These are phyloP conservation scores for Nesidiocoris tenuis DNA, from an alignment of 2,888 invertebrate species.

Conservation along the genomic window DNA sequence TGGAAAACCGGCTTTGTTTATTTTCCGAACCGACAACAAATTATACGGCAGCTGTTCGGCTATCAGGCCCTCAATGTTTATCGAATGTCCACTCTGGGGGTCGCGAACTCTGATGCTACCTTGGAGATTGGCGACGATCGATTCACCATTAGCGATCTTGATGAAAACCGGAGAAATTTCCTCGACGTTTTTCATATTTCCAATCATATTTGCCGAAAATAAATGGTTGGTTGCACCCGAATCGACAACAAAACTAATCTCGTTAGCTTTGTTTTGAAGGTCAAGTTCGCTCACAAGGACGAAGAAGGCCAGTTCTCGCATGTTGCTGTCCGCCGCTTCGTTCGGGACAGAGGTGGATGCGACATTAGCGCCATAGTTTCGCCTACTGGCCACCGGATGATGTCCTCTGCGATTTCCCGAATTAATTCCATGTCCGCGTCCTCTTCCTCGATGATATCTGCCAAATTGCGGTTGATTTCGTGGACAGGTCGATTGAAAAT, in stretches of 20 bases:
- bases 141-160: slow-evolving; percentile 10
- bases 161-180: slow-evolving; percentile 2
- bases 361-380: no score
- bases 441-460: no score
- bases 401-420: no score
- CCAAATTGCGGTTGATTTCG: no score
- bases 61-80: slow-evolving; percentile 9
- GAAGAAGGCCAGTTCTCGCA: no score
- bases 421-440: no score
- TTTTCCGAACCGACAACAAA: slow-evolving; percentile 2
- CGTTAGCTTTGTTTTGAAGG: not conserved
- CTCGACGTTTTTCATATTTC: not conserved
- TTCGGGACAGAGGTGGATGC: no score
- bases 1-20: not conserved
- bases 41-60: not conserved
- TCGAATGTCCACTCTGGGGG: not conserved
- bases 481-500: no score
- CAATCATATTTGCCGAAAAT: not conserved
- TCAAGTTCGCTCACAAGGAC: not conserved
- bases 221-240: slow-evolving; percentile 1
- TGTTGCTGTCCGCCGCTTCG: no score
- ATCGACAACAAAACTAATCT: slow-evolving; percentile 4
- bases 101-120: slow-evolving; percentile 9
- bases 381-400: no score
- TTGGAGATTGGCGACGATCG: not conserved